Evolutionary conservation across 2,113 vertebrate genomes (phyloP).

Genomic region (Myotis brandtii): DNA sequence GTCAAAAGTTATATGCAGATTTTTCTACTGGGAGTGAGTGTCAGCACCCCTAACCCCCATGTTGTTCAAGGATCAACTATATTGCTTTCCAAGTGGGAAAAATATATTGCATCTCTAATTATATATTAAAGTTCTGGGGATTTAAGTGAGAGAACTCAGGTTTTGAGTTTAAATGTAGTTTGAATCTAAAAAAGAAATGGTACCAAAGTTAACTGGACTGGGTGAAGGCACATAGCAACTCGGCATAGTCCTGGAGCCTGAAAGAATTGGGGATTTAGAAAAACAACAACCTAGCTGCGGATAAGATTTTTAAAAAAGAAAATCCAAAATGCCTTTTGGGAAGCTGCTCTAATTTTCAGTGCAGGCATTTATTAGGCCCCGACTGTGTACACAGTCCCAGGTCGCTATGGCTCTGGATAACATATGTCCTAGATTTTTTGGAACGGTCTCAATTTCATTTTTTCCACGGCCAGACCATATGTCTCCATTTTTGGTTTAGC

Average conservation of each 20-base stretch:
- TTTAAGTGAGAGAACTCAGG: conserved; percentile 2
- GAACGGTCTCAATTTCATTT: conserved; percentile 7
- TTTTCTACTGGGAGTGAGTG: not conserved
- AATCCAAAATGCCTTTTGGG: conserved; percentile 24
- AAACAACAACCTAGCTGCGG: not conserved
- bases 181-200: conserved; percentile 40
- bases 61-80: not conserved
- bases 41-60: not conserved
- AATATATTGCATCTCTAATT: conserved; percentile 50
- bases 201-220: not conserved
- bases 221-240: not conserved
- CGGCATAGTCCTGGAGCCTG: not conserved
- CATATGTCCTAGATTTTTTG: conserved; percentile 43
- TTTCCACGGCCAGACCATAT: conserved; percentile 5
- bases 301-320: not conserved
- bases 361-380: not conserved
- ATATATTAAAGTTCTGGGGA: conserved; percentile 49
- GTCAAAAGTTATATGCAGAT: not conserved
- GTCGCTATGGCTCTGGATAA: conserved; percentile 10
- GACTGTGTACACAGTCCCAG: not conserved
- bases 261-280: not conserved
- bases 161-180: conserved; percentile 59
- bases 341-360: not conserved
- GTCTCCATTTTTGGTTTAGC: conserved; percentile 49
- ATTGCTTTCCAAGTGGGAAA: conserved; percentile 50